phyloP scores from a whole-genome alignment of 2,113 vertebrate species.

The Dunckerocampus dactyliophorus region DNA sequence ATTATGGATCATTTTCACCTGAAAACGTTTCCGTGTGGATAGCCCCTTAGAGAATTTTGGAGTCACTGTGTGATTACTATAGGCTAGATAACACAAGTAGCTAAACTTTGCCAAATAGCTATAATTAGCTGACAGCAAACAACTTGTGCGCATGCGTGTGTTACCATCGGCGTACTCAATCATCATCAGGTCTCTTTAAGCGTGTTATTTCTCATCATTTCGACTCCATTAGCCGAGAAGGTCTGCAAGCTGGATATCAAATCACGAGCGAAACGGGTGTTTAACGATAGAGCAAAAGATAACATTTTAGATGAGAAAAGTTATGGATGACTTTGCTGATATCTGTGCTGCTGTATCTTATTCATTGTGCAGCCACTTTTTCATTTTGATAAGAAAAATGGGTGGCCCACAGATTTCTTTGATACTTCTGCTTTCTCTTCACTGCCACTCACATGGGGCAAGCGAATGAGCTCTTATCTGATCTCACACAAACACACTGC shows the following conservation, averaged over 20 bases:
- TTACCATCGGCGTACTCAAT: too few species aligned
- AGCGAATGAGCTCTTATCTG: constrained; percentile 41
- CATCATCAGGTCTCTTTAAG: too few species aligned
- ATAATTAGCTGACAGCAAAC: too few species aligned
- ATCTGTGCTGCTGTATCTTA: constrained; percentile 1
- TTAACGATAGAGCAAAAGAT: constrained; percentile 4
- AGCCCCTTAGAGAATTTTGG: too few species aligned
- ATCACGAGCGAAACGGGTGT: not conserved
- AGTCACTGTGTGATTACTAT: too few species aligned
- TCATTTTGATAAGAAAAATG: constrained; percentile 34
- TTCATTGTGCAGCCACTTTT: constrained; percentile 11
- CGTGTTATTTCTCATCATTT: not conserved
- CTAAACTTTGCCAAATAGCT: too few species aligned
- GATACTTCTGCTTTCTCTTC: constrained; percentile 36
- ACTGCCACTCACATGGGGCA: constrained; percentile 44
- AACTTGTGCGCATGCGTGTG: too few species aligned
- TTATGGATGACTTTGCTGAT: constrained; percentile 8
- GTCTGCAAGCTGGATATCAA: not conserved
- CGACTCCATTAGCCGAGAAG: not conserved
- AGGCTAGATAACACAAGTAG: too few species aligned
- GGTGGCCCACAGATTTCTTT: constrained; percentile 22
- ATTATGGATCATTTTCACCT: too few species aligned
- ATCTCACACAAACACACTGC: constrained; percentile 11
- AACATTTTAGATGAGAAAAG: constrained; percentile 5
- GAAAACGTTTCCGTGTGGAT: too few species aligned